These are phyloP conservation scores for Epizoanthus fatuus DNA, from an alignment of 92 coral and sea anemone genomes.

Conservation along the genomic window DNA sequence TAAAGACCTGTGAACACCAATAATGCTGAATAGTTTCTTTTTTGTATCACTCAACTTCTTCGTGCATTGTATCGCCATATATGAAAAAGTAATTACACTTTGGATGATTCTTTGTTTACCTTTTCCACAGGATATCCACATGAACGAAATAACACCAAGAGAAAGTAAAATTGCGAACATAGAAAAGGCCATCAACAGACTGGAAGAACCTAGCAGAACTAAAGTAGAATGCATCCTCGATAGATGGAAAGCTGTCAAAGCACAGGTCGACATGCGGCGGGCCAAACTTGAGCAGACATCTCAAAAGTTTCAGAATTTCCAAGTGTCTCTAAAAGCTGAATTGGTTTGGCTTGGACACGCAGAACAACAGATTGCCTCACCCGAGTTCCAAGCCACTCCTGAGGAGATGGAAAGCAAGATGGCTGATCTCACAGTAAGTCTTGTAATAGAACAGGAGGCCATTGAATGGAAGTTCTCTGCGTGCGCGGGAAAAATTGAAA, in stretches of 20 bases:
- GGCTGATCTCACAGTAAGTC: constrained; percentile 91
- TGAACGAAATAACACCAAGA: constrained; percentile 83
- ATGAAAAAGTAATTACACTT: neutral
- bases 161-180: constrained; percentile 74
- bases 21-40: too few species aligned
- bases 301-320: constrained; percentile 78
- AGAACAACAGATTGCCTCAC: constrained; percentile 76
- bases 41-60: neutral
- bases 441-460: neutral
- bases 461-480: too few species aligned
- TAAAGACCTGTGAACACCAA: neutral
- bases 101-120: neutral
- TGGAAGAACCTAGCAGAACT: constrained; percentile 81
- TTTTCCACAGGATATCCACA: constrained; percentile 70
- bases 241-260: constrained; percentile 84
- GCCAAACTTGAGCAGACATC: constrained; percentile 71
- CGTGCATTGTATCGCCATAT: neutral
- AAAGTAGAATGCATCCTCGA: constrained; percentile 77
- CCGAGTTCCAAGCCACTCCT: constrained; percentile 51
- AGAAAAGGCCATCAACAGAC: constrained; percentile 76
- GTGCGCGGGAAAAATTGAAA: too few species aligned
- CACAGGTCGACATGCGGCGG: constrained; percentile 82
- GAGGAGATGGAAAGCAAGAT: constrained; percentile 80
- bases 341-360: constrained; percentile 86
- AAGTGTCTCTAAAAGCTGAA: constrained; percentile 75